phyloP scores from a whole-genome alignment of 2,888 invertebrate genomes.

The Chorisops tibialis region DNA sequence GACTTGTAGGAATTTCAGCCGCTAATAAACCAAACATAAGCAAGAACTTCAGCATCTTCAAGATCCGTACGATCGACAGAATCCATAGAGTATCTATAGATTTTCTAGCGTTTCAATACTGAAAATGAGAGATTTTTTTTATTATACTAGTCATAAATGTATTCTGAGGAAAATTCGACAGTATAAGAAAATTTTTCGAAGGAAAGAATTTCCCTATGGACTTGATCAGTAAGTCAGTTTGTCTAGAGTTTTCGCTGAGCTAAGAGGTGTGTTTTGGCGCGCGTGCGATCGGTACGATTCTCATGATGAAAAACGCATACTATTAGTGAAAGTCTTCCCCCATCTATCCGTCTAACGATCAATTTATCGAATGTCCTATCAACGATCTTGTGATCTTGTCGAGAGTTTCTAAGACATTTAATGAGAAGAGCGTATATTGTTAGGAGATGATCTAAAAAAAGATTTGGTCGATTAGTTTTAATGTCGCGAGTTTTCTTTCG shows the following conservation, averaged over 20 bases:
- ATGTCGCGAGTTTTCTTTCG: neutral
- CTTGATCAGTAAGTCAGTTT: constrained; percentile 13
- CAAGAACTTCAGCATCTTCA: too few species aligned
- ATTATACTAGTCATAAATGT: too few species aligned
- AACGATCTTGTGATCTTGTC: neutral
- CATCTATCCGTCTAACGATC: neutral
- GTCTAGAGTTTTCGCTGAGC: constrained; percentile 16
- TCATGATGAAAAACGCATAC: neutral
- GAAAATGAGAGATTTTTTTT: too few species aligned
- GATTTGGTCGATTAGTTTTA: constrained; percentile 9
- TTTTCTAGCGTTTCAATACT: too few species aligned
- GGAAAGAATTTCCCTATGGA: constrained; percentile 1
- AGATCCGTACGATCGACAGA: too few species aligned
- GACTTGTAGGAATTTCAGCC: too few species aligned
- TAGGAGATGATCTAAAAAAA: constrained; percentile 22
- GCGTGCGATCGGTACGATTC: neutral
- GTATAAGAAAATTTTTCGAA: constrained; percentile 8
- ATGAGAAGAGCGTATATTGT: neutral
- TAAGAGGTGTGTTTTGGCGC: neutral
- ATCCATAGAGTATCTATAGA: too few species aligned
- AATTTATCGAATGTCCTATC: neutral
- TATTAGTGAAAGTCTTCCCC: neutral
- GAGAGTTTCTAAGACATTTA: neutral
- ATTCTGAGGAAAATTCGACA: too few species aligned
- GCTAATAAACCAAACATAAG: too few species aligned